Percentiles rank a stretch among this genome's conserved stretches.
Evolutionary conservation across 2,113 vertebrate genomes (phyloP).

Genomic region (Heteronetta atricapilla): DNA sequence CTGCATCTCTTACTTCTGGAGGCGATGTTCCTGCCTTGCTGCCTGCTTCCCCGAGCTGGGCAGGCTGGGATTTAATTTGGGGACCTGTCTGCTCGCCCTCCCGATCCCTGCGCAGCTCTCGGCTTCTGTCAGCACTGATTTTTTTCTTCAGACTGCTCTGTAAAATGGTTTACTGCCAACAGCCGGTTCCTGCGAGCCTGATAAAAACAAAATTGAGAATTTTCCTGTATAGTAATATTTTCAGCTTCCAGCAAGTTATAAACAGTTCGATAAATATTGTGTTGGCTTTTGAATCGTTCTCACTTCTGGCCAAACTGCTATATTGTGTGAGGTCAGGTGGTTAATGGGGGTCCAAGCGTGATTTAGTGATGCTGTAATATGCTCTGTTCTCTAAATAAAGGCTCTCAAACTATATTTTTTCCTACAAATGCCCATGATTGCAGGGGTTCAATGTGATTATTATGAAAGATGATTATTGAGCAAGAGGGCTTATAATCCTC

Average conservation of each 20-base stretch:
- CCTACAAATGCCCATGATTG: constrained; percentile 40
- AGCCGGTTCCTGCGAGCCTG: neutral
- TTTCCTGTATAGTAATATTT: neutral
- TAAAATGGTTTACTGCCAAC: neutral
- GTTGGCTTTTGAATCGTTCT: neutral
- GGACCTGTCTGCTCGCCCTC: neutral
- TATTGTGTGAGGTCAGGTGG: neutral
- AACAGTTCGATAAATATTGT: constrained; percentile 7
- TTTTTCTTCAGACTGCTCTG: neutral
- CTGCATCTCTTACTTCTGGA: neutral
- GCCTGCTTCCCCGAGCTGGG: neutral
- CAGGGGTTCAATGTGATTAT: neutral
- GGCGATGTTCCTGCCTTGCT: neutral
- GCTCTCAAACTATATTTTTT: constrained; percentile 36
- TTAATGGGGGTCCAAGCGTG: neutral
- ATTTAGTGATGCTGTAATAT: neutral
- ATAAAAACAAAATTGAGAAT: neutral
- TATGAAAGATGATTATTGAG: constrained; percentile 41
- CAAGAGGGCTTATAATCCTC: constrained; percentile 13
- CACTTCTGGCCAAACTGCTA: neutral
- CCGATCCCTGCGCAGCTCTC: neutral
- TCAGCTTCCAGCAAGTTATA: neutral
- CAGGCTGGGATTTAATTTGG: neutral
- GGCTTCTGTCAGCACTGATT: neutral
- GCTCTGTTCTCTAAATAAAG: constrained; percentile 18